phyloP scores from a whole-genome alignment of 1,140 invertebrate species.

The Ceratoteleas bidentatus region DNA sequence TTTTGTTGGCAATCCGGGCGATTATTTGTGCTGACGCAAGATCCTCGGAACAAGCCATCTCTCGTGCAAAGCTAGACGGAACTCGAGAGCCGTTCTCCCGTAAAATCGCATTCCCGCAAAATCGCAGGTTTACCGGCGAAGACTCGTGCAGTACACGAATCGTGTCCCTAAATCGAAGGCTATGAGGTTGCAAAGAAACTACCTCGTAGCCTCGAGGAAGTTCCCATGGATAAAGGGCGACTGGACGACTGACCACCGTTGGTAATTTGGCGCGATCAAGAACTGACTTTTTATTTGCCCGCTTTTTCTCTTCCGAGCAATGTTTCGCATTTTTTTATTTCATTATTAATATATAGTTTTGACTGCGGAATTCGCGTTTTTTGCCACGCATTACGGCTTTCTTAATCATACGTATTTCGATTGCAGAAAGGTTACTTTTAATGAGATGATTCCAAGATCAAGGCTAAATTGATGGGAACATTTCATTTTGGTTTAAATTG shows the following conservation, averaged over 20 bases:
- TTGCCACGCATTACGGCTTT: too few species aligned
- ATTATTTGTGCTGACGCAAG: slow-evolving; percentile 46
- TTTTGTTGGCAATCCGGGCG: not conserved
- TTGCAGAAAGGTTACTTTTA: too few species aligned
- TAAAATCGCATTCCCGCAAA: slow-evolving; percentile 68
- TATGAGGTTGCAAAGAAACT: slow-evolving; percentile 46
- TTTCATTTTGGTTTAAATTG: too few species aligned
- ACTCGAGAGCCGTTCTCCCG: slow-evolving; percentile 37
- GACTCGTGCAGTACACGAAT: slow-evolving; percentile 47
- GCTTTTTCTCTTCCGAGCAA: not conserved
- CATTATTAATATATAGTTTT: too few species aligned
- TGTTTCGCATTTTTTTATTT: too few species aligned
- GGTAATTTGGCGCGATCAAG: slow-evolving; percentile 56
- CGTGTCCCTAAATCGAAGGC: slow-evolving; percentile 67
- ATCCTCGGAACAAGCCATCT: slow-evolving; percentile 25
- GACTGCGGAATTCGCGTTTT: too few species aligned
- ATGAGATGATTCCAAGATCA: too few species aligned
- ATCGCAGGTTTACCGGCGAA: slow-evolving; percentile 62
- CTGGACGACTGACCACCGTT: slow-evolving; percentile 59
- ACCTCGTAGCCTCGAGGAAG: slow-evolving; percentile 71
- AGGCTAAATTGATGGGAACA: too few species aligned
- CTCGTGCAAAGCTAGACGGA: slow-evolving; percentile 43
- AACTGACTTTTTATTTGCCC: slow-evolving; percentile 25
- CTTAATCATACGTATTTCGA: too few species aligned
- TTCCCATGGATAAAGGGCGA: slow-evolving; percentile 79